Base-by-base conservation (phyloP, 2,888 invertebrate genomes). In the Cotesia congregata region DNA sequence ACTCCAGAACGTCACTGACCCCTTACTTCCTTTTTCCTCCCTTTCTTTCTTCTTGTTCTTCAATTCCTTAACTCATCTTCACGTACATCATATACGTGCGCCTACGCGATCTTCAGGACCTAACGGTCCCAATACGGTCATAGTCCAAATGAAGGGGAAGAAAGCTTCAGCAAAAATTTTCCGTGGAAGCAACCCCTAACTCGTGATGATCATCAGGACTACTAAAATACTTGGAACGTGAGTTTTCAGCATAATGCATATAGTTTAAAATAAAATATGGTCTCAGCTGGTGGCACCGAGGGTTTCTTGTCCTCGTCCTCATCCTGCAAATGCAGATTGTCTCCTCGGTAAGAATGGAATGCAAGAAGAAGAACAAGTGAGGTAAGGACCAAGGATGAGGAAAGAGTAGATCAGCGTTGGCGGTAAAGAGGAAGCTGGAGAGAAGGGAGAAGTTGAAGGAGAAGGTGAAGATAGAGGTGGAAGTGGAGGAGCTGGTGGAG, bases 241-340 rank as follows among this genome's bases (percentile, higher is more conserved):
- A 30, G 30, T 30, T 30, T 30, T 30, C 30, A 30, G 30, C 30
- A 30, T 30, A 30, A 30, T 30, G 30, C 4, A 30, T 30, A 30
- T 30, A 30, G 30, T 30, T 3, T 30, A 30, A 60, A 6, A 41
- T 39, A 65, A 7, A 30, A 61, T 67, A 59, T 20, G 50, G 5
- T 65, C 67, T 67, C 50, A 50, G 50, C 50, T 50, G 50, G 50
- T 50, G 12, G 50, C 50, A 12, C 50, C 9, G 50, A 12, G 50
- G 7, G 30, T 67, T 64, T 67, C 71, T 6, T 17, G 64, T 72
- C 41, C 72, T 70, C 7, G 41, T 61, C 62, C 67, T 70, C 73
- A 61, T 64, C 61, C 76, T 50, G 83, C 83, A 82, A 84, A 86
- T 84, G 85, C 83, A 85, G 84, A 86, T 85, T 85, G 85, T 83